Base-by-base conservation (phyloP, 1,140 invertebrate species). In the Drosophila tsacasi region DNA sequence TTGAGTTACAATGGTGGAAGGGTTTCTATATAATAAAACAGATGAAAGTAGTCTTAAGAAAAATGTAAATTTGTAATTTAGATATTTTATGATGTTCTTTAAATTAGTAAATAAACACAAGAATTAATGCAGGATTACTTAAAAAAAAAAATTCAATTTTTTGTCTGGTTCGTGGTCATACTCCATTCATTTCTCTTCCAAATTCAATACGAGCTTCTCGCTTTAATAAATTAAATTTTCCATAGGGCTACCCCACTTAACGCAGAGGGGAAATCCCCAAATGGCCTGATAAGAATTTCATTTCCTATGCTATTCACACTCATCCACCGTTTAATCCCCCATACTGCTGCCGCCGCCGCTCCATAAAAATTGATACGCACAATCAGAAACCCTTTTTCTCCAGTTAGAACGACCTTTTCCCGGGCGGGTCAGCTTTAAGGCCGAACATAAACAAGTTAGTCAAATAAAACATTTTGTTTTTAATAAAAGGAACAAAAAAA, bases 381-480 rank as follows among this genome's bases (percentile, higher is more conserved):
- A 76, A 76, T 60, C 62, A 59, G 74, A 75, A 75, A 78, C 58
- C 75, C 75, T 79, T 79, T 78, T 79, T 59, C 21, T 35, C 19
- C 35, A 40, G 30, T 32, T 44, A 25, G 44, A 52, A 77, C 35
- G 54, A 57, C 54, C 75, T 75, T 59, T 77, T 76, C 67, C 27
- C 30, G 55, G 74, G 32, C 15, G 73, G 52, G 46, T 40, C 52
- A 67, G 64, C 73, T 76, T 76, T 76, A 77, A 77, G 73, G 63
- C 74, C 75, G 37, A 55, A 67, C 75, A 77, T 77, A 77, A 77
- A 77, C 75, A 78, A 78, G 75, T 78, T 60, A 78, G 76, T 64
- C 71, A 83, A 78, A 84, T 87, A 87, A 87, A 87, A 89, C 85
- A 89, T 89, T 87, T 87, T 81, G 81, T 89, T 89, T 89, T 89